These are phyloP conservation scores for Neomonachus schauinslandi DNA, from an alignment of 2,113 vertebrate species.

Conservation along the genomic window DNA sequence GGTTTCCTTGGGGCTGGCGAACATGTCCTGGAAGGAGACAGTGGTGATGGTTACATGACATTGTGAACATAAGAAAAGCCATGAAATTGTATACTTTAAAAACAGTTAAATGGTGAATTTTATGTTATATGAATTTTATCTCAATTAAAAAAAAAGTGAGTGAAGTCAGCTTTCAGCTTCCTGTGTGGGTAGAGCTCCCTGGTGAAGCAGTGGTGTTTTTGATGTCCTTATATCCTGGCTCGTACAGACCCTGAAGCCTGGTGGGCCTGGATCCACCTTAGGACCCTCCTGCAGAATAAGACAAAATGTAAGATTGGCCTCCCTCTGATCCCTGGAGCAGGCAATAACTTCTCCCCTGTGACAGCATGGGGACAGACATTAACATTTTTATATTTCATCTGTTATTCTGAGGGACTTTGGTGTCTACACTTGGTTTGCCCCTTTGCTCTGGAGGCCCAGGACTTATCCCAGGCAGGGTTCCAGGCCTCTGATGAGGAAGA, in stretches of 20 bases:
- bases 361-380: background rate
- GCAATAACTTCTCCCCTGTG: background rate
- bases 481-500: background rate
- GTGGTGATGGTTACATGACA: background rate
- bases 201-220: background rate
- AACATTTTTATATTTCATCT: background rate
- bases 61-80: background rate
- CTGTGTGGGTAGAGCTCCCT: background rate
- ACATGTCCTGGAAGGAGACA: background rate
- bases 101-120: background rate
- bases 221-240: background rate
- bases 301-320: background rate
- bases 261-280: background rate
- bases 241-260: background rate
- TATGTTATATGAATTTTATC: constrained; percentile 36
- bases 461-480: background rate
- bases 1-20: background rate
- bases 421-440: background rate
- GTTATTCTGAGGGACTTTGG: background rate
- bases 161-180: background rate
- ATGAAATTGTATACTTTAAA: background rate
- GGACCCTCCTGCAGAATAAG: background rate
- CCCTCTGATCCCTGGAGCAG: background rate
- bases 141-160: background rate
- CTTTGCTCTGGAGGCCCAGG: background rate